phyloP scores from a whole-genome alignment of 2,888 invertebrate genomes.

The Noctua comes region DNA sequence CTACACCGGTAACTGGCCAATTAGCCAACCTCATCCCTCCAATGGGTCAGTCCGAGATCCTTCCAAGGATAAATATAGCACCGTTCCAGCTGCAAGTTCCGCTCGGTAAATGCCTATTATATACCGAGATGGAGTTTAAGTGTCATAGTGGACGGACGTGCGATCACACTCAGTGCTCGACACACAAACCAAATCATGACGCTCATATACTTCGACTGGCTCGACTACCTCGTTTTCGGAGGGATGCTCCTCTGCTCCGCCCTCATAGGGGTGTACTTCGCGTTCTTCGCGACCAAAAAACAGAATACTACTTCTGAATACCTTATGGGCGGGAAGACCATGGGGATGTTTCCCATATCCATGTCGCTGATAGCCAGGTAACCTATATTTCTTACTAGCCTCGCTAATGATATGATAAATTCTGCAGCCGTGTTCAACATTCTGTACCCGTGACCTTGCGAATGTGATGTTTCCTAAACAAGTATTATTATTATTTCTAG shows the following conservation, averaged over 20 bases:
- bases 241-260: slow-evolving; percentile 92
- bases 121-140: slow-evolving; percentile 80
- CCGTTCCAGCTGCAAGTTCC: slow-evolving; percentile 77
- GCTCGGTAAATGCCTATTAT: slow-evolving; percentile 81
- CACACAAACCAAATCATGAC: slow-evolving; percentile 74
- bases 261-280: slow-evolving; percentile 93
- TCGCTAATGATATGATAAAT: not conserved
- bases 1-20: slow-evolving; percentile 81
- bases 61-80: slow-evolving; percentile 85
- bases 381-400: slow-evolving; percentile 66
- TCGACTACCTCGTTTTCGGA: slow-evolving; percentile 92
- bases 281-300: slow-evolving; percentile 92
- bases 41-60: slow-evolving; percentile 80
- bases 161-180: slow-evolving; percentile 62
- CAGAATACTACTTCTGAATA: slow-evolving; percentile 93
- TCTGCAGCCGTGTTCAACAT: not conserved
- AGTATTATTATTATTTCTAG: slow-evolving; percentile 83
- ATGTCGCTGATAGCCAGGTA: slow-evolving; percentile 95
- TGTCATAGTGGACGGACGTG: slow-evolving; percentile 80
- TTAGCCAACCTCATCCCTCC: slow-evolving; percentile 83
- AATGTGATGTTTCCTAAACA: slow-evolving; percentile 30
- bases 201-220: slow-evolving; percentile 89
- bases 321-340: slow-evolving; percentile 93
- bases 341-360: slow-evolving; percentile 95
- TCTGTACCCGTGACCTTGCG: slow-evolving; percentile 32